Evolutionary conservation across 2,113 vertebrate species (phyloP), one percentile per base, ranked within the genome.

Genomic region (Anhinga rufa): DNA sequence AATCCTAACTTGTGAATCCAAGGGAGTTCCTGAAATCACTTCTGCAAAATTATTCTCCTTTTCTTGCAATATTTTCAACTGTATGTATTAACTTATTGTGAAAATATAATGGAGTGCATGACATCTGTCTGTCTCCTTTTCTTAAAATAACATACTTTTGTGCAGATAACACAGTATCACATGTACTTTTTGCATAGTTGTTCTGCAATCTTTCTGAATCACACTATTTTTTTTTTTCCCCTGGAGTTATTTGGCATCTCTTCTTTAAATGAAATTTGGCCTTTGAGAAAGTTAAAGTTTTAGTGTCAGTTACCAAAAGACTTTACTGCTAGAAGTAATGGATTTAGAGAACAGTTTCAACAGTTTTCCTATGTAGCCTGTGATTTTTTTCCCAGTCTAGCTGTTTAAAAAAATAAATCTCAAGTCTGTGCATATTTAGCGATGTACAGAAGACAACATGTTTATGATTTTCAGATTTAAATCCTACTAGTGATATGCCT

Each of bases 41-140:
- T 83, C 42, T 78, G 46, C 55, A 88, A 95, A 97, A 87, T 90
- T 88, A 91, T 92, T 90, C 46, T 80, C 28, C 86, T 86, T 93
- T 72, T 49, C 71, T 86, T 95, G 51, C 68, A 94, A 44, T 94
- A 78, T 92, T 95, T 97, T 81, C 84, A 17, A 40, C 83, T 1
- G 0, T 34, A 52, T 34, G 31, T 40, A 88, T 93, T 95, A 92
- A 49, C 44, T 91, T 92, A 77, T 94, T 95, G 95, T 95, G 94
- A 97, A 96, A 97, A 97, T 91, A 80, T 95, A 96, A 96, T 97
- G 91, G 88, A 96, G 93, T 95, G 89, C 71, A 52, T 24, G 93
- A 90, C 95, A 94, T 81, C 85, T 60, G 49, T 25, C 86, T 94
- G 18, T 36, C 62, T 76, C 44, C 26, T 84, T 94, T 80, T 54